These are phyloP conservation scores for Lasiommata megera DNA, from an alignment of 2,888 invertebrate species.

Conservation along the genomic window DNA sequence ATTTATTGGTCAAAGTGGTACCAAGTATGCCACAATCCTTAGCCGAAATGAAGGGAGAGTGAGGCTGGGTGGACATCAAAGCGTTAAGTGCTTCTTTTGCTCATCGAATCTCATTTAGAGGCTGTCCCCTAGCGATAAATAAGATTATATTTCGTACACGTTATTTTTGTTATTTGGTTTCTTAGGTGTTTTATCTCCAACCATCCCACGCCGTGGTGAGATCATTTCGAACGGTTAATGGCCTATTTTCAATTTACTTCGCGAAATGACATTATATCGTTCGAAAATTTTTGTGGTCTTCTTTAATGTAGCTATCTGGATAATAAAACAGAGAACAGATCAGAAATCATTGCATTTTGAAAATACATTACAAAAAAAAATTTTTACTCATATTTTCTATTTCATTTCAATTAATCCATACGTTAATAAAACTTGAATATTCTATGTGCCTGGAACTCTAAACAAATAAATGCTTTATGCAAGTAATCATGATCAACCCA, in stretches of 20 bases:
- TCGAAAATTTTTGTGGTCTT: neutral
- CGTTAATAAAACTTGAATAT: too few species aligned
- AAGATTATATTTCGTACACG: slow-evolving; percentile 69
- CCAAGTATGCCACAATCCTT: slow-evolving; percentile 22
- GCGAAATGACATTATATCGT: slow-evolving; percentile 2
- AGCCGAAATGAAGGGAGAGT: slow-evolving; percentile 48
- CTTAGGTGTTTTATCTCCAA: slow-evolving; percentile 30
- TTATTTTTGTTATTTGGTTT: slow-evolving; percentile 48
- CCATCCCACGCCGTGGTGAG: slow-evolving; percentile 14
- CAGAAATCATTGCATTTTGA: too few species aligned
- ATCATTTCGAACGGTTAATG: slow-evolving; percentile 14
- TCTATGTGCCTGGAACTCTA: too few species aligned
- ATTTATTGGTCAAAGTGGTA: neutral
- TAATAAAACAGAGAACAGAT: too few species aligned
- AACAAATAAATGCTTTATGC: too few species aligned
- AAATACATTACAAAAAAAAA: too few species aligned
- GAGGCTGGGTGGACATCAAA: slow-evolving; percentile 72
- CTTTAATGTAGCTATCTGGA: neutral
- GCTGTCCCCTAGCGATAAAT: slow-evolving; percentile 71
- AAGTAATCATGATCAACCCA: too few species aligned
- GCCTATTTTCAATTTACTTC: slow-evolving; percentile 15
- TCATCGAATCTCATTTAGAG: slow-evolving; percentile 54
- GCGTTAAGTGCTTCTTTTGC: slow-evolving; percentile 75
- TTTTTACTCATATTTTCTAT: too few species aligned
- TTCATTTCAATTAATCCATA: too few species aligned